Percentiles rank a stretch among this genome's conserved stretches.
Conservation (phyloP, 2,888 invertebrate species). For the Drosophila rubida region DNA sequence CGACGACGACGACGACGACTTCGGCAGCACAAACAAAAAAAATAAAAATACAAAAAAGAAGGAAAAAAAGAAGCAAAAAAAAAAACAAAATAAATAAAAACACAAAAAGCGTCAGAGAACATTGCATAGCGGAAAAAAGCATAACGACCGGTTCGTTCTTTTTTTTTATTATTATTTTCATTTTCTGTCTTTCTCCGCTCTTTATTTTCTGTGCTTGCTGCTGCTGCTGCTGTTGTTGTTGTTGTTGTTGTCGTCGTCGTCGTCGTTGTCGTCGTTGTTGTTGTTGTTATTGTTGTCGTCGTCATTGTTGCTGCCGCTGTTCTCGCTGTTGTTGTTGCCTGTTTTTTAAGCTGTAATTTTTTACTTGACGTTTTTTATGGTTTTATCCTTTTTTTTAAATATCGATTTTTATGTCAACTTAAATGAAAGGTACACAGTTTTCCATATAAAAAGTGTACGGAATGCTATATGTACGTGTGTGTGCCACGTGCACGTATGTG, state of each 20-base stretch:
- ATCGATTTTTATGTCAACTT: conserved; percentile 82
- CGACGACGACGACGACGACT: conserved; percentile 4
- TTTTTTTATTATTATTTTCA: conserved; percentile 78
- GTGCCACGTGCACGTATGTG: background rate
- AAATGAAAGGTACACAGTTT: conserved; percentile 81
- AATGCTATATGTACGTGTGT: conserved; percentile 46
- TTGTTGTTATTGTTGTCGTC: conserved; percentile 24
- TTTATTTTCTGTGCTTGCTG: conserved; percentile 42
- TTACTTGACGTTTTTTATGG: conserved; percentile 75
- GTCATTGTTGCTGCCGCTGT: background rate
- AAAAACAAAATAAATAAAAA: conserved; percentile 61
- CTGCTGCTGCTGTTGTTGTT: conserved; percentile 39
- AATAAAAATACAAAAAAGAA: conserved; percentile 42
- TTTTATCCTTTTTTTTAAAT: conserved; percentile 78
- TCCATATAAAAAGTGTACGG: conserved; percentile 62
- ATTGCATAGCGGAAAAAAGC: conserved; percentile 69
- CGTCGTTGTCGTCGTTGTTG: conserved; percentile 43
- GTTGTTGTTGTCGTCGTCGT: conserved; percentile 9
- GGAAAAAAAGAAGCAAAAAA: conserved; percentile 36
- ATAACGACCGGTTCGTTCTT: conserved; percentile 80
- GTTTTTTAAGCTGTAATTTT: conserved; percentile 80
- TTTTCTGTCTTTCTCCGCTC: conserved; percentile 72
- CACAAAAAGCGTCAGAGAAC: conserved; percentile 59
- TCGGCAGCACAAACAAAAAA: conserved; percentile 23
- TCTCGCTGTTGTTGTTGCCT: conserved; percentile 48